A percentile compares a stretch with the other conserved stretches of the same genome.
Conservation (phyloP, 92 coral and sea anemone species). For the Epizoanthus scotinus region DNA sequence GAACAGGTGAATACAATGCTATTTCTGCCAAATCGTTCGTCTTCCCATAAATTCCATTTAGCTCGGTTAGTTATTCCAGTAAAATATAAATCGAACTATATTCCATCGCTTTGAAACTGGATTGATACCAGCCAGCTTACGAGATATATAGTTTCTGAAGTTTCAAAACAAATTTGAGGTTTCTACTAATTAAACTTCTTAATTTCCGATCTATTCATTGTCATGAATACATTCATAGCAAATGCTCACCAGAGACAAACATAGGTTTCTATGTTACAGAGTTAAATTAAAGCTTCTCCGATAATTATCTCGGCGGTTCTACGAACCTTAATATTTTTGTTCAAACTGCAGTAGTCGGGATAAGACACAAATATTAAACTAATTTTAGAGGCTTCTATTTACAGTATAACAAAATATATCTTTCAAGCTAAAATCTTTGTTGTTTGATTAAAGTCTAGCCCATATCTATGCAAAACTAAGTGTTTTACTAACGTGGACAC, state of each 20-base stretch:
- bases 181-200: conserved; percentile 24
- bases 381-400: conserved; percentile 46
- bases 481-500: neutral
- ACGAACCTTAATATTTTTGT: neutral
- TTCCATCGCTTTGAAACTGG: conserved; percentile 5
- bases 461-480: neutral
- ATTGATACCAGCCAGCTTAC: neutral
- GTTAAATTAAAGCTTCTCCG: conserved; percentile 14
- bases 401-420: conserved; percentile 65
- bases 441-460: neutral
- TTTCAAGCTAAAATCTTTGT: conserved; percentile 36
- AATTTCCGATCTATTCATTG: conserved; percentile 12
- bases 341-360: conserved; percentile 7
- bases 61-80: conserved; percentile 15
- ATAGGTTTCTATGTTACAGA: conserved; percentile 26
- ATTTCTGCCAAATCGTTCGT: conserved; percentile 21
- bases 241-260: conserved; percentile 17
- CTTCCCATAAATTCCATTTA: neutral
- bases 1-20: conserved; percentile 51
- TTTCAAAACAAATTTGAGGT: neutral
- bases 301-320: neutral
- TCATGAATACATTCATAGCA: conserved; percentile 39
- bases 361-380: conserved; percentile 32
- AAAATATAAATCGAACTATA: neutral
- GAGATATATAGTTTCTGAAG: neutral